A percentile compares a stretch with the other conserved stretches of the same genome.
Conservation (phyloP, 2,113 vertebrate genomes). For the Orycteropus afer region DNA sequence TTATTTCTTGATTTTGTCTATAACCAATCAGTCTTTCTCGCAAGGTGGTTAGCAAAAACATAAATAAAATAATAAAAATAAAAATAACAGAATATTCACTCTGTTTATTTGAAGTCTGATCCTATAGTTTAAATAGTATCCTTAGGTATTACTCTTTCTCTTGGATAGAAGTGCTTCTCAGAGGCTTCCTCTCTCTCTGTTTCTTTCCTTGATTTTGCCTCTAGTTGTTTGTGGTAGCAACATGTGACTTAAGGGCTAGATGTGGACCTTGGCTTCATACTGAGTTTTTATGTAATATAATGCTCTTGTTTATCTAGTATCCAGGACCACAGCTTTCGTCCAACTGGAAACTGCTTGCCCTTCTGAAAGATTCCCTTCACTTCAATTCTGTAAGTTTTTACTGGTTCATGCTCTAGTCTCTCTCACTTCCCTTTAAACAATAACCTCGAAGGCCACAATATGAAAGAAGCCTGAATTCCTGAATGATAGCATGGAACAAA, state of each 20-base stretch:
- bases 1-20: constrained; percentile 29
- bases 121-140: background rate
- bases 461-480: background rate
- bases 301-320: background rate
- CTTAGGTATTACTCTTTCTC: background rate
- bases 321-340: background rate
- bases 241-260: background rate
- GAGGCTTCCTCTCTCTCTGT: background rate
- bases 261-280: background rate
- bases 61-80: too few relatives aligned
- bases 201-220: background rate
- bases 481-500: background rate
- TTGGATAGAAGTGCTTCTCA: background rate
- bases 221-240: background rate
- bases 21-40: background rate
- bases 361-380: background rate
- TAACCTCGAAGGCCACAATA: background rate
- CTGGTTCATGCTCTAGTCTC: background rate
- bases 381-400: background rate
- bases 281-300: background rate
- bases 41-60: constrained; percentile 3
- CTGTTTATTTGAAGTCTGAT: background rate
- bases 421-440: background rate
- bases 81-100: background rate
- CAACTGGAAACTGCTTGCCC: background rate